Conservation (phyloP, 1,140 invertebrate genomes). For the Anoplolepis gracilipes region DNA sequence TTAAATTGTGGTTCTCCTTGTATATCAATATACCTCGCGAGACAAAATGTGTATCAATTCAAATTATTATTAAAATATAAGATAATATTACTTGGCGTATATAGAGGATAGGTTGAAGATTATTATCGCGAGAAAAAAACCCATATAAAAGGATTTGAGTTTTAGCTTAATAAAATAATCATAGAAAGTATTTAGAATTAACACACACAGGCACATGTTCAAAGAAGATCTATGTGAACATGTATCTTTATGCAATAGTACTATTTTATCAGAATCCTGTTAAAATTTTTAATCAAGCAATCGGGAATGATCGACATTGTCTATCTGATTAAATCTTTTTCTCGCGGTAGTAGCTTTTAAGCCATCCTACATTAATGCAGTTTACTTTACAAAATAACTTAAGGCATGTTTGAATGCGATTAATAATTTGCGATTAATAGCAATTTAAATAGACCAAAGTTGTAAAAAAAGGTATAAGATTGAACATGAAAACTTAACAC, state of each 20-base stretch:
- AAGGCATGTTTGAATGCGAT: slow-evolving; percentile 29
- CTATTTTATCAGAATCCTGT: neutral
- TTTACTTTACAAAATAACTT: slow-evolving; percentile 46
- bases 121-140: slow-evolving; percentile 19
- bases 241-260: neutral
- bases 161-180: neutral
- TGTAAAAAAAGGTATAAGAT: slow-evolving; percentile 65
- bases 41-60: slow-evolving; percentile 58
- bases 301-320: neutral
- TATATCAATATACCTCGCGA: slow-evolving; percentile 37
- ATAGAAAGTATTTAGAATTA: neutral
- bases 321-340: slow-evolving; percentile 25
- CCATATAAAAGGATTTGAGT: neutral
- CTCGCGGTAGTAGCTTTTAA: neutral
- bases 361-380: slow-evolving; percentile 2
- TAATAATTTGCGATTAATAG: slow-evolving; percentile 37
- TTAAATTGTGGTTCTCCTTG: slow-evolving; percentile 16
- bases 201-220: too few relatives aligned
- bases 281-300: neutral
- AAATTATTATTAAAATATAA: slow-evolving; percentile 43
- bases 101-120: slow-evolving; percentile 9
- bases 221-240: neutral
- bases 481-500: slow-evolving; percentile 54
- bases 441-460: slow-evolving; percentile 72
- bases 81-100: slow-evolving; percentile 9